phyloP scores from a whole-genome alignment of 2,888 invertebrate species.

The Cepaea hortensis region DNA sequence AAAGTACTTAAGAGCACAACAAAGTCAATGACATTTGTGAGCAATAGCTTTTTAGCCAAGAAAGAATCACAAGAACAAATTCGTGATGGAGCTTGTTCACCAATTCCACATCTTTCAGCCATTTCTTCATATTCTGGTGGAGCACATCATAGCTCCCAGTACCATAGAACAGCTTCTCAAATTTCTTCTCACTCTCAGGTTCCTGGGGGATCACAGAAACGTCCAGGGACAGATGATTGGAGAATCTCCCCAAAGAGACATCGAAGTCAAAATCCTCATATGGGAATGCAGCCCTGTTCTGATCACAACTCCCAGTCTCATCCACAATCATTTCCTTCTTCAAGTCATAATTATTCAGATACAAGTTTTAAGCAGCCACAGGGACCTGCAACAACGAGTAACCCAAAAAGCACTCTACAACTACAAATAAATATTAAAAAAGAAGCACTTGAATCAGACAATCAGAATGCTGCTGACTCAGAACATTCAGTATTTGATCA shows the following conservation, averaged over 20 bases:
- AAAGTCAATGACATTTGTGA: constrained; percentile 39
- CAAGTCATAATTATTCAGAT: no score
- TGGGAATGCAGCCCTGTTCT: no score
- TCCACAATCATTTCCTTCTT: no score
- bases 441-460: no score
- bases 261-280: neutral
- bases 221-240: constrained; percentile 29
- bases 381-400: neutral
- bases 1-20: constrained; percentile 49
- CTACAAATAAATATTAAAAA: no score
- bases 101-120: constrained; percentile 2
- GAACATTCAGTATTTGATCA: no score
- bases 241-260: constrained; percentile 31
- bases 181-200: constrained; percentile 26
- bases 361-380: neutral
- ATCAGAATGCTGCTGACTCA: no score
- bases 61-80: no score
- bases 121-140: constrained; percentile 1
- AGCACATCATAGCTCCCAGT: neutral
- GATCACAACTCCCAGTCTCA: no score
- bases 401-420: constrained; percentile 9
- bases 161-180: constrained; percentile 15
- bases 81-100: constrained; percentile 30
- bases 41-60: no score
- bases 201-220: constrained; percentile 36